Percentiles rank a stretch among this genome's conserved stretches.
Conservation (phyloP, 2,888 invertebrate species). For the Acleris holmiana region DNA sequence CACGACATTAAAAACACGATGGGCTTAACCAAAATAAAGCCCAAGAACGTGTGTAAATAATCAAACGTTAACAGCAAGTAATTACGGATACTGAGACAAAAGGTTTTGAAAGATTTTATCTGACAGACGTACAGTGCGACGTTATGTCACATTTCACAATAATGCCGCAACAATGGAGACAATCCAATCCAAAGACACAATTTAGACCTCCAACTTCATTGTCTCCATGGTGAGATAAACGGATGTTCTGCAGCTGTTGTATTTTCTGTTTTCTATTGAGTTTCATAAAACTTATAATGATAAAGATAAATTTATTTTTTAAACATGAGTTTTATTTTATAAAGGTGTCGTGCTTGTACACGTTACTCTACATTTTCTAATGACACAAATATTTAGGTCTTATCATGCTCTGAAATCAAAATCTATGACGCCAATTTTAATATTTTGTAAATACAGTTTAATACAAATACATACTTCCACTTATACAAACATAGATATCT, state of each 20-base stretch:
- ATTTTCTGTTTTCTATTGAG: constrained; percentile 9
- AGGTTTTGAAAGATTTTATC: constrained; percentile 7
- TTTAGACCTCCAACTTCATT: constrained; percentile 25
- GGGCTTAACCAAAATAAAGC: background rate
- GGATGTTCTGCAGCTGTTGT: constrained; percentile 4
- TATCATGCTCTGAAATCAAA: no score
- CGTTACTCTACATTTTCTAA: no score
- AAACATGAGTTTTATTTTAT: no score
- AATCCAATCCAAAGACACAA: constrained; percentile 26
- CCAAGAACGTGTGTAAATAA: background rate
- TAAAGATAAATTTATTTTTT: no score
- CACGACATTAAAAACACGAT: background rate
- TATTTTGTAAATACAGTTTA: no score
- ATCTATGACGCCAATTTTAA: no score
- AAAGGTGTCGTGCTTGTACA: no score
- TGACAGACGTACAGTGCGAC: constrained; percentile 13
- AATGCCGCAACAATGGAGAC: constrained; percentile 29
- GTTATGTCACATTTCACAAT: constrained; percentile 32
- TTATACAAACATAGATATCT: no score
- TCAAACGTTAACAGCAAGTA: constrained; percentile 9
- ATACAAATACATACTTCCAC: no score
- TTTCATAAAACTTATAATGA: no score
- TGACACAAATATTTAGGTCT: no score
- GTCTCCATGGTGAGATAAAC: constrained; percentile 19
- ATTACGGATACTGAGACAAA: constrained; percentile 9